Evolutionary conservation across 2,888 invertebrate genomes (phyloP).

Genomic region (Cerastis leucographa): DNA sequence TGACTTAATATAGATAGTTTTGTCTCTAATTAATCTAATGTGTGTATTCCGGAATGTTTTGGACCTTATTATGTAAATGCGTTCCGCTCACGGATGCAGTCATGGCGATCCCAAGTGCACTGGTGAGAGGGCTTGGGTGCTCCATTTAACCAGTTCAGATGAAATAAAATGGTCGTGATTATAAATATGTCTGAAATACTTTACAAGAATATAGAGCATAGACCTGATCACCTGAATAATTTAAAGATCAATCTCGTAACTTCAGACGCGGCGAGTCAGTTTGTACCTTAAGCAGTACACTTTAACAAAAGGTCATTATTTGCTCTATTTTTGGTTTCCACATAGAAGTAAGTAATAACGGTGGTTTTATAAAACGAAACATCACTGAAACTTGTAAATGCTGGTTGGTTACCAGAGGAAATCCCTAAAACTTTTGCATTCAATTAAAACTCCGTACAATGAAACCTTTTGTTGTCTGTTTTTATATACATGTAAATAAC

Average conservation of each 20-base stretch:
- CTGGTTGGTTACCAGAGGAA: background rate
- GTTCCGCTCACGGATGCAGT: background rate
- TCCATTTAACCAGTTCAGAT: background rate
- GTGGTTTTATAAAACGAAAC: background rate
- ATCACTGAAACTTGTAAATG: background rate
- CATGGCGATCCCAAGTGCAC: background rate
- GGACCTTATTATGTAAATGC: too few relatives aligned
- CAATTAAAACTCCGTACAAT: conserved; percentile 28
- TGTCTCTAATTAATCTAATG: too few relatives aligned
- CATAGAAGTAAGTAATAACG: background rate
- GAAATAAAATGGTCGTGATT: background rate
- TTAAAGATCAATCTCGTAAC: background rate
- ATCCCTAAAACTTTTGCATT: background rate
- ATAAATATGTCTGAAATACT: background rate
- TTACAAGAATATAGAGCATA: background rate
- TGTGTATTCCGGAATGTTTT: too few relatives aligned
- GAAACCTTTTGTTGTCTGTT: conserved; percentile 30
- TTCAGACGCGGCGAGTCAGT: background rate
- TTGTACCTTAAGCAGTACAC: too few relatives aligned
- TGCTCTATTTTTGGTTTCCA: background rate
- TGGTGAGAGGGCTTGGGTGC: background rate
- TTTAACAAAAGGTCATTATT: background rate
- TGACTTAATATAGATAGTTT: too few relatives aligned
- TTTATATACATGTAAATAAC: conserved; percentile 35
- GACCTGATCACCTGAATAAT: background rate